A percentile compares a stretch with the other conserved stretches of the same genome.
Conservation (phyloP, 2,888 invertebrate genomes). For the Macrophya alboannulata region DNA sequence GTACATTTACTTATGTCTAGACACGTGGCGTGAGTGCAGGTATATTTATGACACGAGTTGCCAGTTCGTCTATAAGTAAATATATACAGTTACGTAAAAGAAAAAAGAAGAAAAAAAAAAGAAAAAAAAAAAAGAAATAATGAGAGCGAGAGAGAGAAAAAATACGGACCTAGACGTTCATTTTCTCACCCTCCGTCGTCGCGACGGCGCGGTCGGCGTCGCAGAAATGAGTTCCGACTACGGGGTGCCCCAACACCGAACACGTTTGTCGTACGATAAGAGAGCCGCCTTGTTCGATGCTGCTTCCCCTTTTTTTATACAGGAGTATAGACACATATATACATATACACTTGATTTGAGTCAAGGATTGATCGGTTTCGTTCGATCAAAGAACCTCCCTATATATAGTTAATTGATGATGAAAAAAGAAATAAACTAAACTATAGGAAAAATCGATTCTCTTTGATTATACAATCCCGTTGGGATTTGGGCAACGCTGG, state of each 20-base stretch:
- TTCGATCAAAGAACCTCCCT: conserved; percentile 12
- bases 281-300: neutral
- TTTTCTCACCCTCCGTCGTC: conserved; percentile 21
- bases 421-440: neutral
- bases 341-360: conserved; percentile 26
- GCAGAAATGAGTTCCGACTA: conserved; percentile 40
- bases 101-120: neutral
- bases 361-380: conserved; percentile 31
- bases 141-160: neutral
- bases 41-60: neutral
- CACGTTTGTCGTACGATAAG: conserved; percentile 36
- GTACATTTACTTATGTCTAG: no score
- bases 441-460: neutral
- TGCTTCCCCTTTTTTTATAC: neutral
- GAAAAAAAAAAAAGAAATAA: neutral
- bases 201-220: conserved; percentile 42
- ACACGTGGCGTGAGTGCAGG: neutral
- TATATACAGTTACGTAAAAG: neutral
- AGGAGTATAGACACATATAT: conserved; percentile 13
- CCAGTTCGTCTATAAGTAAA: neutral
- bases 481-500: neutral
- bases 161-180: neutral
- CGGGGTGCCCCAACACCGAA: neutral
- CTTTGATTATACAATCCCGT: neutral
- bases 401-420: conserved; percentile 5